These are phyloP conservation scores for Grapholita molesta DNA, from an alignment of 1,140 invertebrate species.

Conservation along the genomic window DNA sequence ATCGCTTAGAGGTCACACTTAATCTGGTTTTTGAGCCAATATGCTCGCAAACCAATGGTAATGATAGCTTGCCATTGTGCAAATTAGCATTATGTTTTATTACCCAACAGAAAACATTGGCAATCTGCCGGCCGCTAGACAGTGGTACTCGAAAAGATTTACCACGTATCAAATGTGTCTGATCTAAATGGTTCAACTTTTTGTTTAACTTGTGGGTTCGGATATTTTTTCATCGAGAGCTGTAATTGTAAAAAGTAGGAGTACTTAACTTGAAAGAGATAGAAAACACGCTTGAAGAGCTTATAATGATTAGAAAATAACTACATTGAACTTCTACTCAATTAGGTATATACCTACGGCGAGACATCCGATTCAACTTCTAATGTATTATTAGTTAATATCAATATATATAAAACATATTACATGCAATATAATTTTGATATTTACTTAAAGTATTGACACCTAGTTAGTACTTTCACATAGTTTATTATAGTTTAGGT, in stretches of 20 bases:
- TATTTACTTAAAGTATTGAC: too few species aligned
- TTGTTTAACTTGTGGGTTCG: neutral
- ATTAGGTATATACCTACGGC: too few species aligned
- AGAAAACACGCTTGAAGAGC: neutral
- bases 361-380: too few species aligned
- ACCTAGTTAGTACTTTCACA: too few species aligned
- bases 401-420: too few species aligned
- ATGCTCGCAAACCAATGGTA: neutral
- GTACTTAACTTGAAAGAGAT: too few species aligned
- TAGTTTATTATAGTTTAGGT: too few species aligned
- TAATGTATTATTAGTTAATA: too few species aligned
- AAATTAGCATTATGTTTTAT: conserved; percentile 50
- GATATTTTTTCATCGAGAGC: too few species aligned
- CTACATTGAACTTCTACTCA: neutral
- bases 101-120: conserved; percentile 41
- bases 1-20: neutral
- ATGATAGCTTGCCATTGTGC: conserved; percentile 17
- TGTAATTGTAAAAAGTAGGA: too few species aligned
- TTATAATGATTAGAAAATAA: neutral
- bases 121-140: conserved; percentile 40
- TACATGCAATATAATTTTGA: too few species aligned
- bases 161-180: neutral
- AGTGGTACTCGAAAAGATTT: conserved; percentile 10
- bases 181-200: neutral
- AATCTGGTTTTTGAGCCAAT: neutral